Base-by-base conservation (phyloP, 2,113 vertebrate species). In the Circaetus gallicus region DNA sequence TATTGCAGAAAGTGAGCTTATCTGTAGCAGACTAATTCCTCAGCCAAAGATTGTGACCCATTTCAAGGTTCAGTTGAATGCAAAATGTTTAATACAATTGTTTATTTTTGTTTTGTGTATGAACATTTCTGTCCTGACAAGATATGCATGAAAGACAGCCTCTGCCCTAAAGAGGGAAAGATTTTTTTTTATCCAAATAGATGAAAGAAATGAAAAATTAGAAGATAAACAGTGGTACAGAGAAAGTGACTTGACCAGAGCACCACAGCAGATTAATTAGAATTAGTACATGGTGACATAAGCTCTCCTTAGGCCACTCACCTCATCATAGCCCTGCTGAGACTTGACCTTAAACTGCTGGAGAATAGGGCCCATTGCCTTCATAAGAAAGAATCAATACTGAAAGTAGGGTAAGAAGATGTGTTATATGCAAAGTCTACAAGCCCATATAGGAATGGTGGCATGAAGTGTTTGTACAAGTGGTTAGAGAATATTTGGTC, bases 51-150 rank as follows among this genome's bases (percentile, higher is more conserved):
- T 31, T 62, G 21, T 84, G 80, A 83, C 61, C 56, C 52, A 25
- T 95, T 93, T 90, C 69, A 88, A 94, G 93, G n/a, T 90, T 90
- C 76, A 89, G 16, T 34, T 72, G n/a, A 89, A 91, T 52, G 31
- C 3, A 78, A 73, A 94, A n/a, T 32, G 4, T 36, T 74, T 74
- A 84, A 55, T 72, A 32, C 9, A 70, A 45, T 16, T 62, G 11
- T 69, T 40, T 58, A 32, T 52, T 93, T 70, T 90, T 85, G 4
- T 21, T 77, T 72, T 66, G 45, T 70, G 31, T 55, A 20, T 73
- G 40, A 82, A 82, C 11, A 52, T 47, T 71, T 78, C 29, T 94
- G 31, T 62, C 43, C 32, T 81, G 61, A 81, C 10, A 89, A 67
- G n/a, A 71, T 42, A 26, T 9, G 3, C 16, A 26, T 47, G 52